Base-by-base conservation (phyloP, 2,113 vertebrate genomes). In the Cynopterus brachyotis region DNA sequence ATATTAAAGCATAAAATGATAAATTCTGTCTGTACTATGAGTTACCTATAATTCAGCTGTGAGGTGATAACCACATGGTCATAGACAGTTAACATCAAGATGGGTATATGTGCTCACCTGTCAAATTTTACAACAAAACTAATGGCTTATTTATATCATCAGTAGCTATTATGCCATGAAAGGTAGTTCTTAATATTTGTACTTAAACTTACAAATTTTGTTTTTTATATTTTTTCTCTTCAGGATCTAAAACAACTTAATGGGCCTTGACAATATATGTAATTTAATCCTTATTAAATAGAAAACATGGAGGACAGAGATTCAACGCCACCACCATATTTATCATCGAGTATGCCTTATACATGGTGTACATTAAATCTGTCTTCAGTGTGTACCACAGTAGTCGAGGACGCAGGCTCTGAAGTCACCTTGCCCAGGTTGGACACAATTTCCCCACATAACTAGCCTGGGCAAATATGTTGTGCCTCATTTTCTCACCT, bases 121-220 rank as follows among this genome's bases (percentile, higher is more conserved):
- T 35, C 16, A 81, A 66, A 78, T 57, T 16, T 94, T 17, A 86
- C 50, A 88, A 28, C 42, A 9, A 67, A 95, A 73, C 47, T 69
- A 47, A 15, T 69, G 35, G 26, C 50, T 53, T 67, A 60, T 47
- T 83, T 60, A 42, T 64, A 12, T 28, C 62, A 20, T 32, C 89
- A 67, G 62, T 42, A 40, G 47, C 62, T 82, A 8, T 76, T 35
- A n/a, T 16, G 30, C 60, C 24, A 6, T 26, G 50, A 60, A 62
- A 88, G 32, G 45, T 45, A 22, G 10, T 37, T 81, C 69, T 79
- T 73, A 9, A 9, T 6, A n/a, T 37, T 59, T 85, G 15, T 50
- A 37, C 19, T 22, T 45, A 69, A 62, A 32, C 70, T 73, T 89
- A 57, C 35, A 55, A 28, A 37, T 50, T 66, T 69, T 32, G 7